A percentile compares a stretch with the other conserved stretches of the same genome.
Evolutionary conservation across 2,888 invertebrate species (phyloP).

Genomic region (Glomeris marginata): DNA sequence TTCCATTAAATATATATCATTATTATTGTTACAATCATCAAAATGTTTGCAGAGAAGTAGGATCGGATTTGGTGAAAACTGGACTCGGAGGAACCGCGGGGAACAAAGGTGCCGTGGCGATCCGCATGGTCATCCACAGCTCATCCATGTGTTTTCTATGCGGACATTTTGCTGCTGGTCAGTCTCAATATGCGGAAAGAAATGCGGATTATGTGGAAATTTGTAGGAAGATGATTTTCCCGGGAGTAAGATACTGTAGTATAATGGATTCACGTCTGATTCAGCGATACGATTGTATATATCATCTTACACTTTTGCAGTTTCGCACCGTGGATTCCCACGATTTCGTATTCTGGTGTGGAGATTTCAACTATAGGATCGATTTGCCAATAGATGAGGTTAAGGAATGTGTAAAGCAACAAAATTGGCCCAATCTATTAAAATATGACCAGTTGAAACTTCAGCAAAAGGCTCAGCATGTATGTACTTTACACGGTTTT

Average conservation of each 20-base stretch:
- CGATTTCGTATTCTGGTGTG: constrained; percentile 98
- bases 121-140: constrained; percentile 77
- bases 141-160: constrained; percentile 96
- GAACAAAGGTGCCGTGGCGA: constrained; percentile 92
- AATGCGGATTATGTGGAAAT: constrained; percentile 97
- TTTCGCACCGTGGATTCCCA: constrained; percentile 83
- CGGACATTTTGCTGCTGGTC: constrained; percentile 98
- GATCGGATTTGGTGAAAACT: constrained; percentile 92
- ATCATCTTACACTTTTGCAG: constrained; percentile 26
- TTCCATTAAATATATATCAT: constrained; percentile 1
- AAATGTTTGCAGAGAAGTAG: constrained; percentile 52
- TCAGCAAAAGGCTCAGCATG: constrained; percentile 30
- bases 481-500: constrained; percentile 23
- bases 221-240: constrained; percentile 72
- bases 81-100: constrained; percentile 95
- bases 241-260: constrained; percentile 42
- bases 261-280: not conserved
- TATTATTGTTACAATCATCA: not conserved
- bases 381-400: constrained; percentile 91
- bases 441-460: constrained; percentile 72
- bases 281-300: not conserved
- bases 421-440: constrained; percentile 57
- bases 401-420: constrained; percentile 60
- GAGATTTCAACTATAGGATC: constrained; percentile 96
- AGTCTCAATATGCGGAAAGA: constrained; percentile 83